A percentile compares a stretch with the other conserved stretches of the same genome.
These are phyloP conservation scores for Gephyroberyx darwinii DNA, from an alignment of 2,797 vertebrate species.

Conservation along the genomic window DNA sequence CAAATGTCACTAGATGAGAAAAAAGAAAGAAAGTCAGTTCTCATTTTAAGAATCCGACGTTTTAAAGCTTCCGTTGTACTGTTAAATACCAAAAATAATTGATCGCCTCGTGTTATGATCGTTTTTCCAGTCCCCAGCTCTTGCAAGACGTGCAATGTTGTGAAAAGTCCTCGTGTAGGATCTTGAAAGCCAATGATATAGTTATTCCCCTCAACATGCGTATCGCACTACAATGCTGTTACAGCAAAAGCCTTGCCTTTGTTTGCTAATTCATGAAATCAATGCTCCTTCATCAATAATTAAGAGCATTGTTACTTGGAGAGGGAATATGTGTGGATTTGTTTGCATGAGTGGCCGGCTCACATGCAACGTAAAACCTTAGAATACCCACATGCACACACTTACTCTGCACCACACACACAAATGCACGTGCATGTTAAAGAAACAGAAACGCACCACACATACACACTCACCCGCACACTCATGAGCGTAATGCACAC, in stretches of 20 bases:
- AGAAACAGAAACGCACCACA: constrained; percentile 6
- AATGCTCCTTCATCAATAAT: constrained; percentile 74
- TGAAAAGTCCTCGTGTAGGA: too few species aligned
- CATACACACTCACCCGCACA: background rate
- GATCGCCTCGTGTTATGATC: too few species aligned
- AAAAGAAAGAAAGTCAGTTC: background rate
- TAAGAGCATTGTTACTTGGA: constrained; percentile 60
- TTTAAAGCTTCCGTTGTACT: background rate
- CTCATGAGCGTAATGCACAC: background rate
- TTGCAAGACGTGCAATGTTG: too few species aligned
- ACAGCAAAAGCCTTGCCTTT: constrained; percentile 51
- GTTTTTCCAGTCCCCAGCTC: too few species aligned
- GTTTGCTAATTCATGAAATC: constrained; percentile 77
- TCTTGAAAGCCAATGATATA: background rate
- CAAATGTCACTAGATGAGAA: background rate
- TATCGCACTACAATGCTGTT: constrained; percentile 16
- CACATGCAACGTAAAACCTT: constrained; percentile 23
- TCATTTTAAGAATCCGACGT: constrained; percentile 8
- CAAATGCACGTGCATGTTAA: constrained; percentile 1
- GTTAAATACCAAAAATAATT: too few species aligned
- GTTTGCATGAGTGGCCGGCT: constrained; percentile 55
- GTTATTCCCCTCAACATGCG: constrained; percentile 19
- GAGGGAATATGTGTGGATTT: constrained; percentile 49
- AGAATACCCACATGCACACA: constrained; percentile 6
- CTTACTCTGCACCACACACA: constrained; percentile 1